phyloP scores from a whole-genome alignment of 2,888 invertebrate species.

The Penaeus monodon region DNA sequence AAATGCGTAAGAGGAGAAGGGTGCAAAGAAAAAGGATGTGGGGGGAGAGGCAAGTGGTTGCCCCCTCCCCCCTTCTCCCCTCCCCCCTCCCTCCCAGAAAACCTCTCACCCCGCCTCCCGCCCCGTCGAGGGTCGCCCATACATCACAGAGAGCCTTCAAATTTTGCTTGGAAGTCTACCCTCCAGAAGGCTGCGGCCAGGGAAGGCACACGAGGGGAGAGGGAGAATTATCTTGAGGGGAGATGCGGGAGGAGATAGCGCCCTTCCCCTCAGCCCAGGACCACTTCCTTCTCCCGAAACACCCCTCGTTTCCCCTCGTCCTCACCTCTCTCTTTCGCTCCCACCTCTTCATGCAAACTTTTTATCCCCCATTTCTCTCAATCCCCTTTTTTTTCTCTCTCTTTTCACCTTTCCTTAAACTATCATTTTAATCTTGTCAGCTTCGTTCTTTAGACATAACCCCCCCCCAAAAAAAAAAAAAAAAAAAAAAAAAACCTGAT shows the following conservation, averaged over 20 bases:
- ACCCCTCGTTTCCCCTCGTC: constrained; percentile 1
- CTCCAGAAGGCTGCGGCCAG: too few species aligned
- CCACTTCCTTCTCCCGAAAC: not conserved
- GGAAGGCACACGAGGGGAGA: too few species aligned
- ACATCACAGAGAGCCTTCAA: constrained; percentile 10
- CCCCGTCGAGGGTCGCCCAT: not conserved
- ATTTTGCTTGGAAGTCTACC: constrained; percentile 4
- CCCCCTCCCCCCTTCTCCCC: too few species aligned
- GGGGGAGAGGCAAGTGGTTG: too few species aligned
- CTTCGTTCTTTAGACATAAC: not conserved
- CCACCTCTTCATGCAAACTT: not conserved
- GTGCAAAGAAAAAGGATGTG: too few species aligned
- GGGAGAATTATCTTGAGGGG: not conserved
- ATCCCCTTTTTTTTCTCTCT: not conserved
- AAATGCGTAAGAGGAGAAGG: too few species aligned
- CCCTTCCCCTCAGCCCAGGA: not conserved
- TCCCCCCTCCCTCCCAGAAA: too few species aligned
- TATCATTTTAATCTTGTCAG: not conserved
- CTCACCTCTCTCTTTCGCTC: not conserved
- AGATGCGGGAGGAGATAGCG: not conserved
- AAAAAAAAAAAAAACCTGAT: too few species aligned
- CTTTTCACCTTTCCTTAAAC: not conserved
- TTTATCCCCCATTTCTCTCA: not conserved
- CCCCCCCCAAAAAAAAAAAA: too few species aligned
- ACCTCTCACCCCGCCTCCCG: not conserved